Percentiles rank a stretch among this genome's conserved stretches.
These are phyloP conservation scores for Neoascia interrupta DNA, from an alignment of 2,888 invertebrate species.

Conservation along the genomic window DNA sequence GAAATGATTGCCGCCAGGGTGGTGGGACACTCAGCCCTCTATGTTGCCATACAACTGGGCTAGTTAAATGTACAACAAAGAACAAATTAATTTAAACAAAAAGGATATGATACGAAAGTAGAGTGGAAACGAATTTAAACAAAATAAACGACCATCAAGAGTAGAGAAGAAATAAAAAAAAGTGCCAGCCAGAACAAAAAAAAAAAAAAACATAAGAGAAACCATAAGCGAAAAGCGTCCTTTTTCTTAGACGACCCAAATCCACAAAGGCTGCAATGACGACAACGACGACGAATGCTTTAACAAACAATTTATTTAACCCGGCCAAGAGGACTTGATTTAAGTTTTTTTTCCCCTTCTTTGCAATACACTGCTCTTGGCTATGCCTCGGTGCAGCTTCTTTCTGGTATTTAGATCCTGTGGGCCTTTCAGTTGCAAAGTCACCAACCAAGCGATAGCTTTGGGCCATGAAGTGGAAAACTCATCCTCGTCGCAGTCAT, in stretches of 20 bases:
- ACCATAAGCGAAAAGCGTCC: conserved; percentile 17
- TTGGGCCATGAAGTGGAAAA: conserved; percentile 33
- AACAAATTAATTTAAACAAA: conserved; percentile 42
- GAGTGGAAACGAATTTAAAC: conserved; percentile 9
- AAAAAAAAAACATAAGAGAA: conserved; percentile 12
- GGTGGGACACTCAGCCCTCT: conserved; percentile 40
- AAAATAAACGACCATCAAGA: not conserved
- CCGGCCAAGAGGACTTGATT: conserved; percentile 36
- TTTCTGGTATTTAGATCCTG: conserved; percentile 36
- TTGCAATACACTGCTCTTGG: not conserved
- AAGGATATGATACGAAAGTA: conserved; percentile 41
- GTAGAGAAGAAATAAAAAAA: no score
- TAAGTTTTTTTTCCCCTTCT: conserved; percentile 12
- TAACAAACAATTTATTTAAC: conserved; percentile 56
- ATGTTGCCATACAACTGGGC: conserved; percentile 44
- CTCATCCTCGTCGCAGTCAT: not conserved
- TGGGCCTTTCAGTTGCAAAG: conserved; percentile 27
- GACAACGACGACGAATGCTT: conserved; percentile 3
- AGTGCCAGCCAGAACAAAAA: not conserved
- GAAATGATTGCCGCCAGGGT: conserved; percentile 25
- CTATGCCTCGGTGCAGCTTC: conserved; percentile 17
- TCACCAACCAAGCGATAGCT: conserved; percentile 17
- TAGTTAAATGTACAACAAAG: conserved; percentile 40
- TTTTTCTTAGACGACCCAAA: conserved; percentile 47
- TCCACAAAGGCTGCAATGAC: conserved; percentile 33